Conservation (phyloP, 2,888 invertebrate species). For the Linnaemya vulpina region DNA sequence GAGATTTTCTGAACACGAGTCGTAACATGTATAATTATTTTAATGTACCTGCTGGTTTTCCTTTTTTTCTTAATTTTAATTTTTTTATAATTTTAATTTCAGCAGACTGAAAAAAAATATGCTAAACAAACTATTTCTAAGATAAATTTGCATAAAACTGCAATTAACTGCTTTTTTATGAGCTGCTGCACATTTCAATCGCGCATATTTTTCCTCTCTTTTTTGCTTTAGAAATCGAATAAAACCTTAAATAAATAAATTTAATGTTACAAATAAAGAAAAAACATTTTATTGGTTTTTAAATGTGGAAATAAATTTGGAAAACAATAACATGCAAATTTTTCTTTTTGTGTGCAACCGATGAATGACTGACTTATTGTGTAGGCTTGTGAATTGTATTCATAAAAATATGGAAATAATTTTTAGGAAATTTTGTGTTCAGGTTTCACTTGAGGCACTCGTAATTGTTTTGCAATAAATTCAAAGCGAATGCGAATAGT, state of each 20-base stretch:
- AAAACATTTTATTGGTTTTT: slow-evolving; percentile 61
- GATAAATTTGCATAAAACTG: slow-evolving; percentile 75
- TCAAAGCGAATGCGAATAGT: neutral
- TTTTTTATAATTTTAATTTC: too few relatives aligned
- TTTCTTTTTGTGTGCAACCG: slow-evolving; percentile 23
- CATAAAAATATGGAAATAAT: neutral
- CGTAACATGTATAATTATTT: slow-evolving; percentile 74
- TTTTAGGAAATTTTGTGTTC: slow-evolving; percentile 1
- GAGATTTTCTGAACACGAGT: slow-evolving; percentile 72
- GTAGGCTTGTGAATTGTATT: neutral
- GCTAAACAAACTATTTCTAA: slow-evolving; percentile 42
- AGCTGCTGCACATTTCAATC: slow-evolving; percentile 72
- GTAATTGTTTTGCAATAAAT: neutral
- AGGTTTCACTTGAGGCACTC: neutral
- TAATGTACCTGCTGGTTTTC: slow-evolving; percentile 62
- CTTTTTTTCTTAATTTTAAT: neutral
- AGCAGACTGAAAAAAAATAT: slow-evolving; percentile 30
- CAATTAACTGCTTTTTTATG: slow-evolving; percentile 75
- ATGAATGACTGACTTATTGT: slow-evolving; percentile 25
- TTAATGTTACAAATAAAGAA: slow-evolving; percentile 15
- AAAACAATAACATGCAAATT: slow-evolving; percentile 40
- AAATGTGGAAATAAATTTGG: slow-evolving; percentile 58
- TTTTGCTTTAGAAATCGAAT: slow-evolving; percentile 15
- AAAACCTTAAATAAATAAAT: slow-evolving; percentile 21
- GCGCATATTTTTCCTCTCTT: slow-evolving; percentile 35